phyloP scores from a whole-genome alignment of 1,140 invertebrate species.

The Lordiphosa clarofinis region DNA sequence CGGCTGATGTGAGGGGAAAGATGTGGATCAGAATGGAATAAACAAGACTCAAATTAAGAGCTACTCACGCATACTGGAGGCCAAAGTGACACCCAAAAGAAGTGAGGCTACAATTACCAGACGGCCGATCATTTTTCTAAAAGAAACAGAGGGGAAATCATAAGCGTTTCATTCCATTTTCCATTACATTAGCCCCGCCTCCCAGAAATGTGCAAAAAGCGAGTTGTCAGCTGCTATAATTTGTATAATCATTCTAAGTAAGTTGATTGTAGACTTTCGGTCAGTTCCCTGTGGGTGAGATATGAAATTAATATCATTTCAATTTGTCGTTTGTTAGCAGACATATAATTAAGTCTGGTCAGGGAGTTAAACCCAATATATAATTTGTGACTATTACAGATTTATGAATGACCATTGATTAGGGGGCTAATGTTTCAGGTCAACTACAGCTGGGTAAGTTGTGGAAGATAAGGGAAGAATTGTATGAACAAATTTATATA shows the following conservation, averaged over 20 bases:
- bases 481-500: no score
- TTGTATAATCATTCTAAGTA: neutral
- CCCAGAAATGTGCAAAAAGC: neutral
- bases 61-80: constrained; percentile 54
- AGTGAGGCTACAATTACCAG: constrained; percentile 26
- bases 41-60: no score
- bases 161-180: neutral
- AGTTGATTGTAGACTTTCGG: constrained; percentile 25
- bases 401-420: constrained; percentile 4
- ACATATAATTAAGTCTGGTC: constrained; percentile 17
- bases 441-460: no score
- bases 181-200: neutral
- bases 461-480: no score
- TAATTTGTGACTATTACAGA: constrained; percentile 7
- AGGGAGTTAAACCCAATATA: neutral
- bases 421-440: no score
- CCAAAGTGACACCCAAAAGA: constrained; percentile 25
- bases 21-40: neutral
- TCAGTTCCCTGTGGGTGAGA: neutral
- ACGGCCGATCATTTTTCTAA: constrained; percentile 31
- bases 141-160: neutral
- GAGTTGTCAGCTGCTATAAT: neutral
- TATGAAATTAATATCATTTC: constrained; percentile 25
- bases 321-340: constrained; percentile 4
- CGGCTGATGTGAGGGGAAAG: constrained; percentile 79